Conservation (phyloP, 2,888 invertebrate genomes). For the Mechanitis mazaeus region DNA sequence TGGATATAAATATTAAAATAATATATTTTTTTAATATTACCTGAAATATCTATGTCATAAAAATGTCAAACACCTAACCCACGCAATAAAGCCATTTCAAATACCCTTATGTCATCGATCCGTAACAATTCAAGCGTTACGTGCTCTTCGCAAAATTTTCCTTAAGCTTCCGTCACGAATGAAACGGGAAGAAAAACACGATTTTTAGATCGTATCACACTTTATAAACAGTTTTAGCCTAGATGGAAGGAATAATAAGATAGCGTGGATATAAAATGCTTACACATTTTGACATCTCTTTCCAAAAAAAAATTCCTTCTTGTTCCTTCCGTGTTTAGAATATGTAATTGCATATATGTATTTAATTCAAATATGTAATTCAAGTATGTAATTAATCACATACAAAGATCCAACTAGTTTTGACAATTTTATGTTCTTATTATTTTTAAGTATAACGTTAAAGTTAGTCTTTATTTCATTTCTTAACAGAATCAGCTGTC, state of each 20-base stretch:
- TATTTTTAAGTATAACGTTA: not conserved
- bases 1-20: too few species aligned
- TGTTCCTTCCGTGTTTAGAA: too few species aligned
- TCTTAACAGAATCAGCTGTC: too few species aligned
- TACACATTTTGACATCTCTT: conserved; percentile 6
- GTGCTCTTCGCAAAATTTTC: conserved; percentile 42
- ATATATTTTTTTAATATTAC: conserved; percentile 8
- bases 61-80: conserved; percentile 25
- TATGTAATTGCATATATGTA: too few species aligned
- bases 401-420: too few species aligned
- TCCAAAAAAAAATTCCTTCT: not conserved
- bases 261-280: not conserved
- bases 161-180: conserved; percentile 45
- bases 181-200: conserved; percentile 24
- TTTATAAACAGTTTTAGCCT: conserved; percentile 23
- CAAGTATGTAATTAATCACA: too few species aligned
- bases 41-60: conserved; percentile 26
- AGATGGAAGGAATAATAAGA: conserved; percentile 18
- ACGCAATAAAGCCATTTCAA: conserved; percentile 38
- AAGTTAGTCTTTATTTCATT: too few species aligned
- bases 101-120: conserved; percentile 43
- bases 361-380: too few species aligned
- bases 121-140: conserved; percentile 47
- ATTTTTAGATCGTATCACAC: conserved; percentile 24
- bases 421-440: too few species aligned